phyloP scores from a whole-genome alignment of 2,113 vertebrate genomes.

The Semicossyphus pulcher region DNA sequence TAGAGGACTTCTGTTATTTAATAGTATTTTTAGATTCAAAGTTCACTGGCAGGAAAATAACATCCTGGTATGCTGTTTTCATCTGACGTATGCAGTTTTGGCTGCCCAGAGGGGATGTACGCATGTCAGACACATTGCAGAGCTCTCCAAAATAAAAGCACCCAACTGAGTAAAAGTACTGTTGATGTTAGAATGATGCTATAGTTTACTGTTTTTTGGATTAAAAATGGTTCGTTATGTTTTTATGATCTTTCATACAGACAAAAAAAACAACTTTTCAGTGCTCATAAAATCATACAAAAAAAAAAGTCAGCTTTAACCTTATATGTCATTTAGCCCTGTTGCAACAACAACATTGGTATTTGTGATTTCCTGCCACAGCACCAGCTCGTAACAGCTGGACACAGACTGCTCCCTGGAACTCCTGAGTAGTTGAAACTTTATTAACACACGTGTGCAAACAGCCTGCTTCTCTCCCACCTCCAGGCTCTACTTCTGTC shows the following conservation, averaged over 20 bases:
- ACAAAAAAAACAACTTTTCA: background rate
- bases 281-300: too few relatives aligned
- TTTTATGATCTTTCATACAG: too few relatives aligned
- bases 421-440: background rate
- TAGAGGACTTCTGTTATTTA: background rate
- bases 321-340: background rate
- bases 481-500: slow-evolving; percentile 32
- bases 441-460: slow-evolving; percentile 1
- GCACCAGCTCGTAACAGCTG: background rate
- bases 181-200: background rate
- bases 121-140: background rate
- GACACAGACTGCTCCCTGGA: background rate
- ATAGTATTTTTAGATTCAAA: slow-evolving; percentile 34
- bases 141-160: slow-evolving; percentile 28
- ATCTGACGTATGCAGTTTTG: slow-evolving; percentile 3
- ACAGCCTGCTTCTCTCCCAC: slow-evolving; percentile 27
- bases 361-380: background rate
- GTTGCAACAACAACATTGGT: background rate
- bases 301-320: background rate
- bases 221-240: too few relatives aligned
- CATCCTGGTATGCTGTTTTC: slow-evolving; percentile 37
- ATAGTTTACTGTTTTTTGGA: background rate
- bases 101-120: background rate
- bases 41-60: slow-evolving; percentile 6
- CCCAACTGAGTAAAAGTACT: background rate